Evolutionary conservation across 53 echinoderm and acorn worm genomes (phyloP).

Genomic region (Holothuria leucospilota): DNA sequence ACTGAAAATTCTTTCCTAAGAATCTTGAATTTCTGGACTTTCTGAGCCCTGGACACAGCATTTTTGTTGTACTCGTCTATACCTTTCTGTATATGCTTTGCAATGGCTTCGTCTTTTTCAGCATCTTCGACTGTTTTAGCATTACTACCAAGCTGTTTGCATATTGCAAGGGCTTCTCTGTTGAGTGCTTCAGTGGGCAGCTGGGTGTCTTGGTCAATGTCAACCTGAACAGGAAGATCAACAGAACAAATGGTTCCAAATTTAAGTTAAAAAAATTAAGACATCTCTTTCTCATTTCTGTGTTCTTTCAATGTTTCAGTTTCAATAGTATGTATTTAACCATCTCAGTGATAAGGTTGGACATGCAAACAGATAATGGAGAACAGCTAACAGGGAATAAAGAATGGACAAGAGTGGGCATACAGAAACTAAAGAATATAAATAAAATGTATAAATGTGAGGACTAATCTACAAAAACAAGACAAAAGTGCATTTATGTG

Average conservation of each 20-base stretch:
- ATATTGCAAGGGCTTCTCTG: conserved; percentile 72
- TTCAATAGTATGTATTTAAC: no score
- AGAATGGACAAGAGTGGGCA: no score
- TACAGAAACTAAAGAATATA: no score
- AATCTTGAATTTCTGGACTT: conserved; percentile 82
- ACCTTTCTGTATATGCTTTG: conserved; percentile 60
- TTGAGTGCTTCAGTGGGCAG: conserved; percentile 71
- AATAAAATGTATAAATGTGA: no score
- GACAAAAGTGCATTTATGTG: no score
- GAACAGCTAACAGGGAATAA: no score
- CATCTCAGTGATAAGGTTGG: no score
- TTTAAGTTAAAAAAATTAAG: background rate
- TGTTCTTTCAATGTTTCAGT: no score
- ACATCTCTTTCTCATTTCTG: no score
- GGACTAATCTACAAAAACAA: no score
- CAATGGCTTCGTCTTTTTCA: conserved; percentile 69
- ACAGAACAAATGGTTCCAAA: background rate
- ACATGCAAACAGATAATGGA: no score
- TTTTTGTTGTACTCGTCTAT: conserved; percentile 80
- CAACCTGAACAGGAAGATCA: conserved; percentile 63
- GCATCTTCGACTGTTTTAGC: conserved; percentile 86
- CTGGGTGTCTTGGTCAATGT: conserved; percentile 67
- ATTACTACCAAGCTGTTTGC: conserved; percentile 68
- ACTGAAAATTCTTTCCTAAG: conserved; percentile 84
- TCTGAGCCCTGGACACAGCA: conserved; percentile 84